A percentile compares a stretch with the other conserved stretches of the same genome.
Evolutionary conservation across 2,113 vertebrate species (phyloP).

Genomic region (Zapus hudsonius): DNA sequence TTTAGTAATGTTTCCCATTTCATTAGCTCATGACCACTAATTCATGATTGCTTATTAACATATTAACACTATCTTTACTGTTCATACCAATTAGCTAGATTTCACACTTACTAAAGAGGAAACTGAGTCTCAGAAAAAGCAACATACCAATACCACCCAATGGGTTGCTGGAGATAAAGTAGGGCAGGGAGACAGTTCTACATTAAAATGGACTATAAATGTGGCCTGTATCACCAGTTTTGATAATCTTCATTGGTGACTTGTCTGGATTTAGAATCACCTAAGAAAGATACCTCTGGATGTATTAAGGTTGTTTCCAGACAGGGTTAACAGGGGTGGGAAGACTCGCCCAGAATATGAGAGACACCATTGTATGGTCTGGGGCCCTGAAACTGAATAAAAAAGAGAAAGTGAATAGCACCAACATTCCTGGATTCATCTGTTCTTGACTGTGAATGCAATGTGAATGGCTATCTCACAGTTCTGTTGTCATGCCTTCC

Average conservation of each 20-base stretch:
- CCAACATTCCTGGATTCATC: background rate
- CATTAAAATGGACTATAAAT: background rate
- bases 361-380: background rate
- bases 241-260: background rate
- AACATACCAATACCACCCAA: background rate
- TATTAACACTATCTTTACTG: background rate
- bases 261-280: background rate
- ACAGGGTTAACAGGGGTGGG: background rate
- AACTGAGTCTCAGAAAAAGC: background rate
- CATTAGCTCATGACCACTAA: background rate
- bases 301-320: background rate
- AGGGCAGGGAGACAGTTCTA: background rate
- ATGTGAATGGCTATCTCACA: background rate
- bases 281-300: background rate
- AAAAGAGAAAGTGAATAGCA: background rate
- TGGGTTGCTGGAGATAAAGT: background rate
- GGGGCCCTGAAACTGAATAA: background rate
- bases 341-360: background rate
- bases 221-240: background rate
- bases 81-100: slow-evolving; percentile 15
- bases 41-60: background rate
- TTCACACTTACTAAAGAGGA: slow-evolving; percentile 36
- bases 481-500: background rate
- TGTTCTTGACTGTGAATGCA: background rate
- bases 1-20: slow-evolving; percentile 16